Conservation (phyloP, 2,797 vertebrate species). For the Graptemys geographica region DNA sequence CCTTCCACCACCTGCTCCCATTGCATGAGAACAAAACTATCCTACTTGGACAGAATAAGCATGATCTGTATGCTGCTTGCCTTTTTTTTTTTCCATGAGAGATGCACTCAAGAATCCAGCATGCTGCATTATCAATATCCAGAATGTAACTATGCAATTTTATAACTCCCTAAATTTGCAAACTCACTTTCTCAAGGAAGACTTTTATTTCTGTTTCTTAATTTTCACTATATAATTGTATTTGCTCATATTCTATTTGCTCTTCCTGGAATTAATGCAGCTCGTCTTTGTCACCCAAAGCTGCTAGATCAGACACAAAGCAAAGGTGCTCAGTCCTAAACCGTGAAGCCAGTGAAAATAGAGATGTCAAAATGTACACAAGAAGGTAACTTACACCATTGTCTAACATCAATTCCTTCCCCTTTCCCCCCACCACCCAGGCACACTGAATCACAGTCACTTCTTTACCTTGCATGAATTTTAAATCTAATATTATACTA, state of each 20-base stretch:
- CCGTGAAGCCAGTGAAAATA: neutral
- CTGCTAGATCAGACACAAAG: conserved; percentile 59
- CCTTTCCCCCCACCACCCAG: neutral
- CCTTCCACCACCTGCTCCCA: conserved; percentile 85
- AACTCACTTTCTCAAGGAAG: conserved; percentile 28
- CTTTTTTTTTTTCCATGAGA: neutral
- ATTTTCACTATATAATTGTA: neutral
- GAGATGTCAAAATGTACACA: neutral
- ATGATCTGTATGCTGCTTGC: neutral
- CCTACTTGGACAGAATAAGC: conserved; percentile 55
- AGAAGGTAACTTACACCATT: neutral
- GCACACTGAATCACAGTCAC: neutral
- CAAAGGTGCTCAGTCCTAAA: neutral
- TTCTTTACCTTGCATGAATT: neutral
- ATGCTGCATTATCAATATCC: neutral
- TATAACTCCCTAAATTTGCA: conserved; percentile 2
- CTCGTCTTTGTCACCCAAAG: conserved; percentile 45
- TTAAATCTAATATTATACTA: neutral
- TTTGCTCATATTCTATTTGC: conserved; percentile 41
- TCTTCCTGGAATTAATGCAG: conserved; percentile 32
- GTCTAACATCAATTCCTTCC: neutral
- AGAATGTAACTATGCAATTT: neutral
- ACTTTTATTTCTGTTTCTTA: conserved; percentile 26
- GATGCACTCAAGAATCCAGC: neutral
- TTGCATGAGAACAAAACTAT: conserved; percentile 77